Percentiles rank a stretch among this genome's conserved stretches.
Evolutionary conservation across 2,113 vertebrate species (phyloP).

Genomic region (Sprattus sprattus): DNA sequence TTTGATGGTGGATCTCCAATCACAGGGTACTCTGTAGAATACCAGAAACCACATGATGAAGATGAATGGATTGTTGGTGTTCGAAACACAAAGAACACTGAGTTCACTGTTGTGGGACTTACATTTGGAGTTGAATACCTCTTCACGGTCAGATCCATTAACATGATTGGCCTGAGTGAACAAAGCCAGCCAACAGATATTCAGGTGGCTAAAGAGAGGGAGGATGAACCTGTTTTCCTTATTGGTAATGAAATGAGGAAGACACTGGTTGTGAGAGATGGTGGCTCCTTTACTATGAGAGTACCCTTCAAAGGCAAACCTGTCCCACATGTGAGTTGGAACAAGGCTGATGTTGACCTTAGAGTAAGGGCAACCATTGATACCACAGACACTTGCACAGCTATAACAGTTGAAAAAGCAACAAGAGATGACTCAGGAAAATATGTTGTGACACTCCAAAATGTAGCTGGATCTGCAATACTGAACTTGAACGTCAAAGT

Average conservation of each 20-base stretch:
- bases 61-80: slow-evolving; percentile 89
- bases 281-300: slow-evolving; percentile 90
- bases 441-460: slow-evolving; percentile 91
- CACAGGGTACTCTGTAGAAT: slow-evolving; percentile 91
- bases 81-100: slow-evolving; percentile 87
- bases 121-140: slow-evolving; percentile 85
- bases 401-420: slow-evolving; percentile 92
- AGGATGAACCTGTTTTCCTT: slow-evolving; percentile 93
- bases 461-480: slow-evolving; percentile 79
- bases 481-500: slow-evolving; percentile 91
- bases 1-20: slow-evolving; percentile 94
- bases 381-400: slow-evolving; percentile 84
- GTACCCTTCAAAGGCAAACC: slow-evolving; percentile 95
- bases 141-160: slow-evolving; percentile 91
- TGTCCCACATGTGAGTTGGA: slow-evolving; percentile 86
- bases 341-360: slow-evolving; percentile 90
- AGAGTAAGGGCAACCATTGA: slow-evolving; percentile 88
- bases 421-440: slow-evolving; percentile 93
- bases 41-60: slow-evolving; percentile 83
- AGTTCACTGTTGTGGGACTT: slow-evolving; percentile 86
- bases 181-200: slow-evolving; percentile 85
- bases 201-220: slow-evolving; percentile 89
- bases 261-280: slow-evolving; percentile 92
- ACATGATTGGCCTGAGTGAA: slow-evolving; percentile 91
- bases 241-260: slow-evolving; percentile 96